Base-by-base conservation (phyloP, 2,888 invertebrate species). In the Stenichneumon culpator region DNA sequence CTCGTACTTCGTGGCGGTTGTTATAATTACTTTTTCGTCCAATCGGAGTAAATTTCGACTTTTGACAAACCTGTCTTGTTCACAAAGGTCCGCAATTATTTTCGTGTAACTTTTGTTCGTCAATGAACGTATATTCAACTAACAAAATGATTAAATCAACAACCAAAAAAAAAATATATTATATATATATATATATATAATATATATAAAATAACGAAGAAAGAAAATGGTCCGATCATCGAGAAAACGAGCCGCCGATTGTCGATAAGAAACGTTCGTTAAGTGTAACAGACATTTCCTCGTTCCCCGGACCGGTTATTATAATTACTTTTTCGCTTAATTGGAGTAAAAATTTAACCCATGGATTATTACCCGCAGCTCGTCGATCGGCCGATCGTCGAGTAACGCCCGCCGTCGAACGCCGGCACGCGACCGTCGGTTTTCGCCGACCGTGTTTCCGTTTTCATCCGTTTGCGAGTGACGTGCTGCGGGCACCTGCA, bases 401-500 rank as follows among this genome's bases (percentile, higher is more conserved):
- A 75, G 52, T 36, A 44, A 22, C 9, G 19, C 19, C 3, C 57
- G 25, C 14, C 65, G 50, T 25, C 14, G 44, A 25, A 25, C 25
- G 69, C 60, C 32, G 67, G 74, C 65, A 68, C 50, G 60, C 44
- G 50, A 60, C 25, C 79, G 44, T 60, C 14, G 11, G 57, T 60
- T n/a, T 69, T 82, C 54, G 77, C 77, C 60, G 57, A 39, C 9
- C 60, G 39, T 11, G 3, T 57, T 14, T 25, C 57, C 22, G 57
- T 57, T 57, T 57, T 57, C 57, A 25, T 25, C 25, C 14, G 57
- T 25, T 57, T 3, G 57, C 57, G 25, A 57, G 25, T 16, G 78
- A 82, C 68, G 82, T 73, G 44, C 57, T 79, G 86, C 86, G 86
- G 84, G 86, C 86, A 86, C 84, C 84, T 79, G 86, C 86, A 86